Conservation (phyloP, 1,140 invertebrate species). For the Geopemphigus sp. region DNA sequence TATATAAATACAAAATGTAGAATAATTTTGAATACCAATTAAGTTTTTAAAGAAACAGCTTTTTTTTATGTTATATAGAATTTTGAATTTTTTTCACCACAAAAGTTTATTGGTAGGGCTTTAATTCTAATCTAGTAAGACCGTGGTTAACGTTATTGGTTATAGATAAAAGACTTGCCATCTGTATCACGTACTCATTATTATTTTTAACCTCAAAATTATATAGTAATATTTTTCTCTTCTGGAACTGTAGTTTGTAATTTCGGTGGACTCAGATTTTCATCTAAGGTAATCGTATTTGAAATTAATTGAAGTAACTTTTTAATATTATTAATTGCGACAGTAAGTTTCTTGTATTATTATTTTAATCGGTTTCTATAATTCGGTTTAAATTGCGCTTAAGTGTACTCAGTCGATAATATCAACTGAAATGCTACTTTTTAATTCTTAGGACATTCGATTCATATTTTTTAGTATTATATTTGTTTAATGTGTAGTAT, state of each 20-base stretch:
- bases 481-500: too few relatives aligned
- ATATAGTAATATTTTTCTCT: conserved; percentile 53
- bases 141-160: neutral
- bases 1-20: too few relatives aligned
- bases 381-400: neutral
- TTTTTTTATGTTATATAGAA: too few relatives aligned
- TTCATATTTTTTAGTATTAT: neutral
- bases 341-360: neutral
- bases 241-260: neutral
- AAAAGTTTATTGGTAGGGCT: too few relatives aligned
- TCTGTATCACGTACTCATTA: conserved; percentile 23
- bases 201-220: conserved; percentile 34
- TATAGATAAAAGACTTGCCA: neutral
- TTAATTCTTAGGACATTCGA: neutral
- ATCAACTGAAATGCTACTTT: neutral
- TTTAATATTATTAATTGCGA: neutral
- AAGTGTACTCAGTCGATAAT: neutral
- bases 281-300: conserved; percentile 42
- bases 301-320: neutral
- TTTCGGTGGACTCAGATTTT: conserved; percentile 23
- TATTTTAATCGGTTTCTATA: neutral
- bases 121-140: too few relatives aligned
- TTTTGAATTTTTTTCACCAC: too few relatives aligned
- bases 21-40: too few relatives aligned
- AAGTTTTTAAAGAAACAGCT: too few relatives aligned